A percentile compares a stretch with the other conserved stretches of the same genome.
These are phyloP conservation scores for Polypterus senegalus DNA, from an alignment of 2,113 vertebrate genomes.

Conservation along the genomic window DNA sequence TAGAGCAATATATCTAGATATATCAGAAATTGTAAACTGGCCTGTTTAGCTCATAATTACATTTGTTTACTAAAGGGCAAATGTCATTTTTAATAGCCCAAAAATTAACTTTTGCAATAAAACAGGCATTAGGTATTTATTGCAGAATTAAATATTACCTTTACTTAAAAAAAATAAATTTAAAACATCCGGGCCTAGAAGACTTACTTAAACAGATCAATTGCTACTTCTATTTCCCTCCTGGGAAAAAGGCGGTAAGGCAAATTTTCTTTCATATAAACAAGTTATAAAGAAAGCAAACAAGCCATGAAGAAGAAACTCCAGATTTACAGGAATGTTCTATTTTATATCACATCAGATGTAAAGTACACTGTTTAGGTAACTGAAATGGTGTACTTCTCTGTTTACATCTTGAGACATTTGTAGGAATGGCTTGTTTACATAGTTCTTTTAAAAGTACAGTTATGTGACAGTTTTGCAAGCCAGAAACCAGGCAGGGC, in stretches of 20 bases:
- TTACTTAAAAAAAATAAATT: background rate
- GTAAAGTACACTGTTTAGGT: slow-evolving; percentile 5
- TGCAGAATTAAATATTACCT: background rate
- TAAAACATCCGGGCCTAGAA: background rate
- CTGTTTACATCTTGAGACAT: slow-evolving; percentile 34
- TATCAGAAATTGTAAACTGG: slow-evolving; percentile 21
- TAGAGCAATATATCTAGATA: slow-evolving; percentile 10
- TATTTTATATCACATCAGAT: slow-evolving; percentile 8
- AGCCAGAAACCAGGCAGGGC: slow-evolving; percentile 41
- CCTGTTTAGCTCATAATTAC: background rate
- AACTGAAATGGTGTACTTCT: slow-evolving; percentile 18
- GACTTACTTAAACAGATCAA: slow-evolving; percentile 2
- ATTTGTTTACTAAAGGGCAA: slow-evolving; percentile 24
- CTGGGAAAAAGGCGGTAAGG: background rate
- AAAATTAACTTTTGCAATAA: background rate
- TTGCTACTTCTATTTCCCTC: background rate
- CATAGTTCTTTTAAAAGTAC: slow-evolving; percentile 41
- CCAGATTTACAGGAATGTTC: background rate
- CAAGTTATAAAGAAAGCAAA: background rate
- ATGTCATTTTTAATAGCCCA: slow-evolving; percentile 13
- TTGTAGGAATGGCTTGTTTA: slow-evolving; percentile 54
- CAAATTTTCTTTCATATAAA: slow-evolving; percentile 1
- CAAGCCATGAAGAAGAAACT: background rate
- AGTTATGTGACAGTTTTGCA: slow-evolving; percentile 60
- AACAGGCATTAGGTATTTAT: background rate